Percentiles rank a stretch among this genome's conserved stretches.
Conservation (phyloP, 1,140 invertebrate species). For the Ooceraea biroi region DNA sequence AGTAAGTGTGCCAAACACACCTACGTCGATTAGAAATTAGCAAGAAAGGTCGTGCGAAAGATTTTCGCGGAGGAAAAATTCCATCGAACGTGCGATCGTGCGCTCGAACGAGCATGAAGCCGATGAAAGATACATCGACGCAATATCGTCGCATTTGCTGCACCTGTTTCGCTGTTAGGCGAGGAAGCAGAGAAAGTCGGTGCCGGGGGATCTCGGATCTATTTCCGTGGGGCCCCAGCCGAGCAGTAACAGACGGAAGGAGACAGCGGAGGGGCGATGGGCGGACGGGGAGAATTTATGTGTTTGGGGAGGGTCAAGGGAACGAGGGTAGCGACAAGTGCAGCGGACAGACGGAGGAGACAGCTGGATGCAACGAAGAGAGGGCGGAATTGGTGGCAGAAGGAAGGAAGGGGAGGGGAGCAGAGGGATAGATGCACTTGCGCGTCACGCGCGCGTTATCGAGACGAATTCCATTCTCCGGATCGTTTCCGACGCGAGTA, state of each 20-base stretch:
- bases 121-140: slow-evolving; percentile 38
- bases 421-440: slow-evolving; percentile 25
- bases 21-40: neutral
- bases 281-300: slow-evolving; percentile 79
- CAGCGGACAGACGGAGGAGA: slow-evolving; percentile 70
- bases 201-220: slow-evolving; percentile 66
- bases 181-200: slow-evolving; percentile 47
- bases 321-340: slow-evolving; percentile 82
- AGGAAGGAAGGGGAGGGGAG: neutral
- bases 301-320: slow-evolving; percentile 83
- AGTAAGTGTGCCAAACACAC: neutral
- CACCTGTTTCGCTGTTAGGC: slow-evolving; percentile 67
- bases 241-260: slow-evolving; percentile 55
- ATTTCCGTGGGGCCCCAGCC: slow-evolving; percentile 70
- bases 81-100: neutral
- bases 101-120: neutral
- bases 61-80: neutral
- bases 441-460: slow-evolving; percentile 55
- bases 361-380: slow-evolving; percentile 75
- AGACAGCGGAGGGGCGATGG: slow-evolving; percentile 52
- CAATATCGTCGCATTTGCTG: slow-evolving; percentile 55
- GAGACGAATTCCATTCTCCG: slow-evolving; percentile 48
- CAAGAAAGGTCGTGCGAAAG: slow-evolving; percentile 4
- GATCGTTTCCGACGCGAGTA: slow-evolving; percentile 52
- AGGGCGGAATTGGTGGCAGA: neutral